These are phyloP conservation scores for Lysiphlebus fabarum DNA, from an alignment of 1,140 invertebrate genomes.

Conservation along the genomic window DNA sequence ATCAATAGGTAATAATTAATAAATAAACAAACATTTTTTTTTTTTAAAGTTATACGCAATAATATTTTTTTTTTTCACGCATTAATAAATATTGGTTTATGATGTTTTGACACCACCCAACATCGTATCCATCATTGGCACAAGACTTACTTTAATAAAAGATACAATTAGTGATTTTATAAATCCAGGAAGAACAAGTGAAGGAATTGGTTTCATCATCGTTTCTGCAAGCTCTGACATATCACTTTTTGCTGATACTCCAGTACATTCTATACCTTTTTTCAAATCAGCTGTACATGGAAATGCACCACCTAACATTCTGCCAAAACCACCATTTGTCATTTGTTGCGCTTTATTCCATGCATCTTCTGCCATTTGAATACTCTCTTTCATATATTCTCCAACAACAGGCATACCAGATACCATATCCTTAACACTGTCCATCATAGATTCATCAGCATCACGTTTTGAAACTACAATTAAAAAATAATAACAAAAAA, in stretches of 20 bases:
- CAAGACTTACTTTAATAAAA: not conserved
- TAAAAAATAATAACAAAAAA: too few species aligned
- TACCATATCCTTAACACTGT: not conserved
- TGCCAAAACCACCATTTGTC: slow-evolving; percentile 21
- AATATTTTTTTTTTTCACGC: too few species aligned
- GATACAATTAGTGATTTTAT: slow-evolving; percentile 13
- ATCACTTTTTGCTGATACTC: slow-evolving; percentile 16
- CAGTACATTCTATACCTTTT: slow-evolving; percentile 17
- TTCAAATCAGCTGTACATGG: slow-evolving; percentile 22
- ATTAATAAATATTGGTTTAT: slow-evolving; percentile 5
- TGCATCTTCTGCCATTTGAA: slow-evolving; percentile 3
- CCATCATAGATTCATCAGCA: not conserved
- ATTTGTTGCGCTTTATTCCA: slow-evolving; percentile 3
- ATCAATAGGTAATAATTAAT: too few species aligned
- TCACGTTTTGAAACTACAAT: not conserved
- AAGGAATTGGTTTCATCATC: slow-evolving; percentile 19
- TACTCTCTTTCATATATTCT: not conserved
- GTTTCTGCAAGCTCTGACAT: not conserved
- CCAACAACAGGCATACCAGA: slow-evolving; percentile 19
- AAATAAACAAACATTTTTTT: too few species aligned
- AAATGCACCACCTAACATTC: slow-evolving; percentile 26
- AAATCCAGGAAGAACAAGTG: slow-evolving; percentile 20
- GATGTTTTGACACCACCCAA: slow-evolving; percentile 21
- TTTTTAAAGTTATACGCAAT: too few species aligned
- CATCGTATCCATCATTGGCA: slow-evolving; percentile 19